Base-by-base conservation (phyloP, 2,888 invertebrate genomes). In the Rapana venosa region DNA sequence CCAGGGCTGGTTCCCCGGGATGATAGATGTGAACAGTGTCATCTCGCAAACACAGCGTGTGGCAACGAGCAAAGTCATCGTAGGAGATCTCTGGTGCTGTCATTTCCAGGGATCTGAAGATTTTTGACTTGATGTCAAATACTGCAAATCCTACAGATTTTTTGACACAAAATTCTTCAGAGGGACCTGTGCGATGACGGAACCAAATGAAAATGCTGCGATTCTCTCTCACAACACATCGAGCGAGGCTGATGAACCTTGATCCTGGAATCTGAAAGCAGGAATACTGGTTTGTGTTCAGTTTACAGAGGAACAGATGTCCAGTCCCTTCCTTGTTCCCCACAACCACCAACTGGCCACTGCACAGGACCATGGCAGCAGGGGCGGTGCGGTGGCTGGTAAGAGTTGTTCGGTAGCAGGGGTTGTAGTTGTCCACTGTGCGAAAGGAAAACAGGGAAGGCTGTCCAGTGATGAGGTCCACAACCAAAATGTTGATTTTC, bases 81-180 rank as follows among this genome's bases (percentile, higher is more conserved):
- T 95, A 95, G 11, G 93, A 93, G 35, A 95, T 93, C 15, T 95
- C 95, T 22, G 95, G 95, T 0, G 95, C 94, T 11, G 93, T 92
- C 56, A 95, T 93, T 74, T 95, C 95, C 93, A 94, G 93, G 15
- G 95, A 93, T 88, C 93, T 94, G 90, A 95, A 95, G 11, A 94
- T 93, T 91, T 94, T 95, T 56, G 93, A 94, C 91, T 94, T 94
- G 26, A 94, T 93, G 92, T 95, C 95, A 93, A 95, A 95, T 92
- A 94, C 93, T 11, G 94, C 94, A 93, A 95, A 95, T 13, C 95
- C 94, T 13, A 95, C 94, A 26, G 95, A 95, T 90, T 95, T 95
- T 90, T 95, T 95, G 61, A 95, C 95, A 90, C 95, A 95, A 91
- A 95, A 95, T 90, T 95, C 95, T 90, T 95, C 95, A 20, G 95